phyloP scores from a whole-genome alignment of 1,140 invertebrate genomes.

The Drosophila sproati region DNA sequence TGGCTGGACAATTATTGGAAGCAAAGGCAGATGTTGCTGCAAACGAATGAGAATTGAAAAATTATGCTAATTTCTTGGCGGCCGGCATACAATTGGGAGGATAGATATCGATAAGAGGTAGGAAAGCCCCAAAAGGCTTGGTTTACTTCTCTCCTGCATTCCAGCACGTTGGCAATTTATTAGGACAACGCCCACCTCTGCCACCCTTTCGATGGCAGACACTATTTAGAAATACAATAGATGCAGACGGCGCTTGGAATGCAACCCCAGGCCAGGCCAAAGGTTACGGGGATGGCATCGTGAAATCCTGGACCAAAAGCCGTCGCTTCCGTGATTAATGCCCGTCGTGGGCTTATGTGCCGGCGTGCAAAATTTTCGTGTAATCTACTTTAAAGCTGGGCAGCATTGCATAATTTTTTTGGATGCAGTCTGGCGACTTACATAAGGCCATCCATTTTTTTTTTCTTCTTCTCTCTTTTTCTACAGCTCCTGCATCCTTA shows the following conservation, averaged over 20 bases:
- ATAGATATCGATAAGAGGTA: slow-evolving; percentile 49
- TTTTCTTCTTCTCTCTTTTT: not conserved
- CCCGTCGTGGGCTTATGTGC: slow-evolving; percentile 81
- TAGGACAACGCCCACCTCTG: slow-evolving; percentile 26
- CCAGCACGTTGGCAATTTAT: slow-evolving; percentile 81
- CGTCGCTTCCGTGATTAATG: slow-evolving; percentile 69
- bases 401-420: slow-evolving; percentile 76
- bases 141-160: slow-evolving; percentile 55
- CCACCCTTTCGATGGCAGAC: slow-evolving; percentile 4
- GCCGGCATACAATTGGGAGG: slow-evolving; percentile 63
- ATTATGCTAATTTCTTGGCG: slow-evolving; percentile 70
- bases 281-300: not conserved
- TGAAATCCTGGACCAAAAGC: slow-evolving; percentile 19
- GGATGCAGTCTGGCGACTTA: slow-evolving; percentile 40
- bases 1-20: slow-evolving; percentile 25
- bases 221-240: slow-evolving; percentile 53
- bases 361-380: slow-evolving; percentile 68
- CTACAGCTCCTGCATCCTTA: not conserved
- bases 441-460: slow-evolving; percentile 1
- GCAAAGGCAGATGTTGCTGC: not conserved
- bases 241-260: not conserved
- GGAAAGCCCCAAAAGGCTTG: slow-evolving; percentile 65
- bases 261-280: not conserved
- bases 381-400: slow-evolving; percentile 80
- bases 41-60: slow-evolving; percentile 70